Evolutionary conservation across 2,888 invertebrate species (phyloP).

Genomic region (Caenorhabditis sulstoni): DNA sequence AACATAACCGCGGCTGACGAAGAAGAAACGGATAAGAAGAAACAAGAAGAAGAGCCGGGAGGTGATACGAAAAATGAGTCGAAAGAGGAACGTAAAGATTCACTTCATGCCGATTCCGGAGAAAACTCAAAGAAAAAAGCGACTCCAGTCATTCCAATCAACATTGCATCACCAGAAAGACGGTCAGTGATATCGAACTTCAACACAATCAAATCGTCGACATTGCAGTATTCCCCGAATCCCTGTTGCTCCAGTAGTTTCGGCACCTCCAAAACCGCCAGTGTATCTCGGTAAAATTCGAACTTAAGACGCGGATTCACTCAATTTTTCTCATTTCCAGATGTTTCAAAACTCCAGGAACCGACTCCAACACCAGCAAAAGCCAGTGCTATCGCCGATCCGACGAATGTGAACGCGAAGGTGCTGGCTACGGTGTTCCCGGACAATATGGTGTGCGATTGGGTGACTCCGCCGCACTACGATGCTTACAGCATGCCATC

Average conservation of each 20-base stretch:
- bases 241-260: neutral
- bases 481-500: constrained; percentile 77
- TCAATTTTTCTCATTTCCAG: constrained; percentile 14
- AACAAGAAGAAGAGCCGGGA: neutral
- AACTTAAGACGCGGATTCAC: too few species aligned
- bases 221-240: constrained; percentile 5
- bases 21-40: constrained; percentile 2
- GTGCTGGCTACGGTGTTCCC: constrained; percentile 76
- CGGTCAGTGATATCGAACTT: constrained; percentile 2
- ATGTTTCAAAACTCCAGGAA: constrained; percentile 29
- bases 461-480: constrained; percentile 79
- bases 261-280: neutral
- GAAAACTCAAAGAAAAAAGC: neutral
- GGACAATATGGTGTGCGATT: constrained; percentile 75
- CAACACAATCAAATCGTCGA: too few species aligned
- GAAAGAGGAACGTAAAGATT: too few species aligned
- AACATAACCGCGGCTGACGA: constrained; percentile 25
- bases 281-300: constrained; percentile 23
- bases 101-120: neutral
- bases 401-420: constrained; percentile 73
- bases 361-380: constrained; percentile 4
- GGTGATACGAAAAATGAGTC: too few species aligned
- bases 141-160: neutral
- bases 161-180: neutral
- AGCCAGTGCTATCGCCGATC: constrained; percentile 38